A percentile compares a stretch with the other conserved stretches of the same genome.
These are phyloP conservation scores for Propsilocerus akamusi DNA, from an alignment of 1,140 invertebrate genomes.

Conservation along the genomic window DNA sequence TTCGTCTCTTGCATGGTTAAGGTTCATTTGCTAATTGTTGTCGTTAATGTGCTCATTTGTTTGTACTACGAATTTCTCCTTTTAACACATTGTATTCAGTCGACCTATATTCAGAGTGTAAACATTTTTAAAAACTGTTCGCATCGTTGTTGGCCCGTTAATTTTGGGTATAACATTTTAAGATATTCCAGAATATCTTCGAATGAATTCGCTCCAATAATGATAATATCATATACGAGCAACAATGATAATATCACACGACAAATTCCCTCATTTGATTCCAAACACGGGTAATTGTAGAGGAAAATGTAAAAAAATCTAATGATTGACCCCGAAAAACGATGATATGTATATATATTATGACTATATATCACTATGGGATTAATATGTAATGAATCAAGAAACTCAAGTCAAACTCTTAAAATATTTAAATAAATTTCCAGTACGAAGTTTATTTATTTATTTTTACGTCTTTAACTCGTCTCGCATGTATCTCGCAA, in stretches of 20 bases:
- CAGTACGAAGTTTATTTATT: too few relatives aligned
- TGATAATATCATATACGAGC: constrained; percentile 63
- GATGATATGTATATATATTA: too few relatives aligned
- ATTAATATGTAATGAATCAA: too few relatives aligned
- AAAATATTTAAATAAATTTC: too few relatives aligned
- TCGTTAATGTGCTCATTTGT: constrained; percentile 47
- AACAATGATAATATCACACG: constrained; percentile 72
- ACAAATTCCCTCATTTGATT: constrained; percentile 77
- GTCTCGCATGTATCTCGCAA: too few relatives aligned
- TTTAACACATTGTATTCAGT: constrained; percentile 83
- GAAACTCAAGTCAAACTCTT: too few relatives aligned
- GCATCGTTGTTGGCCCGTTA: constrained; percentile 33
- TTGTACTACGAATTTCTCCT: constrained; percentile 69
- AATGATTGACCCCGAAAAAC: constrained; percentile 77
- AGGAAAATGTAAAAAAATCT: constrained; percentile 88
- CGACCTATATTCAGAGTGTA: constrained; percentile 61
- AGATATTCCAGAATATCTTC: constrained; percentile 87
- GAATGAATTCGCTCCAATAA: constrained; percentile 67
- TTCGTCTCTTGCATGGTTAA: constrained; percentile 36
- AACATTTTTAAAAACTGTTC: constrained; percentile 62
- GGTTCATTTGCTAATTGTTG: too few relatives aligned
- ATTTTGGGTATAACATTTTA: constrained; percentile 50
- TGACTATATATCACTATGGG: too few relatives aligned
- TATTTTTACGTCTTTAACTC: too few relatives aligned
- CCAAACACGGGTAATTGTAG: constrained; percentile 80